Conservation (phyloP, 2,113 vertebrate genomes). For the Sylvia atricapilla region DNA sequence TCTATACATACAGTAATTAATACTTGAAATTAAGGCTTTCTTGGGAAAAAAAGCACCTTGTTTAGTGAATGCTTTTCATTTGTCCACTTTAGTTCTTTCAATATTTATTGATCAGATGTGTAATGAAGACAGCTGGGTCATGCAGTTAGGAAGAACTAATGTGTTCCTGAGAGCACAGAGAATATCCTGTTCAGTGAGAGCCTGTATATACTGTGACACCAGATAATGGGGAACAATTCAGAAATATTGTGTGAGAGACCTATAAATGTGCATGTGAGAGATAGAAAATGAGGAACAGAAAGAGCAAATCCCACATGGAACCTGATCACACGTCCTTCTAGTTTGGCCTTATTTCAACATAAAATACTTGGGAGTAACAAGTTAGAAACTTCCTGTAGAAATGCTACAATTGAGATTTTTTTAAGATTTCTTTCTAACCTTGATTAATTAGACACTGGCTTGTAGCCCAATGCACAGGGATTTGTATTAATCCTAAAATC, state of each 20-base stretch:
- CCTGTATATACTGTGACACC: background rate
- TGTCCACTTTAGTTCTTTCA: constrained; percentile 2
- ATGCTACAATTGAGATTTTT: background rate
- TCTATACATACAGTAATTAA: background rate
- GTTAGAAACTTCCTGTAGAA: background rate
- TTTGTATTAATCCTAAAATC: background rate
- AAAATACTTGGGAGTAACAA: background rate
- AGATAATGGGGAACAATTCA: background rate
- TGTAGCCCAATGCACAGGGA: background rate
- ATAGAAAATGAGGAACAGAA: background rate
- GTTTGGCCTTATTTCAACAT: background rate
- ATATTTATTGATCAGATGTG: constrained; percentile 47
- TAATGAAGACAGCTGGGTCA: constrained; percentile 14
- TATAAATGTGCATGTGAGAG: background rate
- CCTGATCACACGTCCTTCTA: background rate
- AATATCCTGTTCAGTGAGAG: background rate
- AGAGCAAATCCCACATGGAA: background rate
- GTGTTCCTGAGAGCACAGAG: background rate
- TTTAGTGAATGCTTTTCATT: constrained; percentile 16
- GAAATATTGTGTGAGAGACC: background rate
- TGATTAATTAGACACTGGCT: background rate
- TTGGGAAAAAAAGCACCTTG: background rate
- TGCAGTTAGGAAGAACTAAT: background rate
- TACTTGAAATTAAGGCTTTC: background rate
- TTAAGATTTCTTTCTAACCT: background rate